phyloP scores from a whole-genome alignment of 1,140 invertebrate genomes.

The Hyposmocoma kahamanoa region DNA sequence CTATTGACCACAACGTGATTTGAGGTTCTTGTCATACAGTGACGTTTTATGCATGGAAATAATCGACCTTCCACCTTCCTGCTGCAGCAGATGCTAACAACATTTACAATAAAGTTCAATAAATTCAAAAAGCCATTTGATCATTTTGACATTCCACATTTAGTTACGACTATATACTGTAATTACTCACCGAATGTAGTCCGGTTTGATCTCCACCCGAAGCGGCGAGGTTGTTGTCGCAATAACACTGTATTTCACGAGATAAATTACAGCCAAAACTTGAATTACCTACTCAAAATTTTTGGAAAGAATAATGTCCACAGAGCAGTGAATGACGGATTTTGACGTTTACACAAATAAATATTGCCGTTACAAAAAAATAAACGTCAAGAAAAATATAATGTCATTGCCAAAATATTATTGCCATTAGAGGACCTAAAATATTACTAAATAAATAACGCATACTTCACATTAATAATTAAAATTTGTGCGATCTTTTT shows the following conservation, averaged over 20 bases:
- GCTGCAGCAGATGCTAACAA: no score
- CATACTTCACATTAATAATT: no score
- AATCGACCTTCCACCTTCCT: no score
- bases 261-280: constrained; percentile 22
- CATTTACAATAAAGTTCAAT: constrained; percentile 9
- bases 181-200: neutral
- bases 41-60: no score
- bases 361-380: no score
- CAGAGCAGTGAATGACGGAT: constrained; percentile 17
- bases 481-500: no score
- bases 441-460: neutral
- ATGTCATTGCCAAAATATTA: no score
- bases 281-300: constrained; percentile 41
- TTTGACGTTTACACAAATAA: constrained; percentile 12
- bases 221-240: constrained; percentile 1
- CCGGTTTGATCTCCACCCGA: neutral
- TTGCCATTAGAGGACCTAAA: neutral
- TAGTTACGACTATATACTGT: neutral
- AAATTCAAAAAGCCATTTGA: constrained; percentile 32
- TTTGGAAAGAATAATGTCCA: constrained; percentile 24
- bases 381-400: neutral
- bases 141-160: constrained; percentile 36
- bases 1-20: no score
- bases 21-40: no score
- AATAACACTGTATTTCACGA: constrained; percentile 18